Evolutionary conservation across 2,888 invertebrate genomes (phyloP).

Genomic region (Microctonus brassicae): DNA sequence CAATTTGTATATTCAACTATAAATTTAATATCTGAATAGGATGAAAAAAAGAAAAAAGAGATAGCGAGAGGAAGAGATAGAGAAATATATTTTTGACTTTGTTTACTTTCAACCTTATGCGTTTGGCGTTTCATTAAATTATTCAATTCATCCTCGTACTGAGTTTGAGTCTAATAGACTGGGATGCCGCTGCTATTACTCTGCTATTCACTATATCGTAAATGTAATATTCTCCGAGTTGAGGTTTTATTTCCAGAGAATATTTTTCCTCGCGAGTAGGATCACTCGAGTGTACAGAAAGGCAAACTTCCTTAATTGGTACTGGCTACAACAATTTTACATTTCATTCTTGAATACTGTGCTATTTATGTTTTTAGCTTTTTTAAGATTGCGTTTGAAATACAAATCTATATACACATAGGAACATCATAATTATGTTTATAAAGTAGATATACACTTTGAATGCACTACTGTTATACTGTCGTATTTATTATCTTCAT

Average conservation of each 20-base stretch:
- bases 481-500: background rate
- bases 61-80: background rate
- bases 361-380: background rate
- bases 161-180: slow-evolving; percentile 18
- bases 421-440: background rate
- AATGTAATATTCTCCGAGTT: slow-evolving; percentile 24
- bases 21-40: background rate
- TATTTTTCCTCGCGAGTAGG: background rate
- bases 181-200: background rate
- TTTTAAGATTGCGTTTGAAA: background rate
- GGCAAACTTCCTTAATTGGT: slow-evolving; percentile 17
- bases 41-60: too few species aligned
- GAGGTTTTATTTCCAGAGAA: slow-evolving; percentile 3
- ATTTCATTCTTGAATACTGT: background rate
- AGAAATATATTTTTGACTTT: background rate
- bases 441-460: background rate
- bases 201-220: background rate
- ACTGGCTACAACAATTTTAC: slow-evolving; percentile 21
- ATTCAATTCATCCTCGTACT: slow-evolving; percentile 55
- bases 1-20: slow-evolving; percentile 11
- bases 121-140: slow-evolving; percentile 46
- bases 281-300: background rate
- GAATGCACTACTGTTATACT: slow-evolving; percentile 15
- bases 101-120: slow-evolving; percentile 30
- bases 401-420: background rate